Percentiles rank a stretch among this genome's conserved stretches.
Conservation (phyloP, 2,888 invertebrate species). For the Chaitophorus viminalis region DNA sequence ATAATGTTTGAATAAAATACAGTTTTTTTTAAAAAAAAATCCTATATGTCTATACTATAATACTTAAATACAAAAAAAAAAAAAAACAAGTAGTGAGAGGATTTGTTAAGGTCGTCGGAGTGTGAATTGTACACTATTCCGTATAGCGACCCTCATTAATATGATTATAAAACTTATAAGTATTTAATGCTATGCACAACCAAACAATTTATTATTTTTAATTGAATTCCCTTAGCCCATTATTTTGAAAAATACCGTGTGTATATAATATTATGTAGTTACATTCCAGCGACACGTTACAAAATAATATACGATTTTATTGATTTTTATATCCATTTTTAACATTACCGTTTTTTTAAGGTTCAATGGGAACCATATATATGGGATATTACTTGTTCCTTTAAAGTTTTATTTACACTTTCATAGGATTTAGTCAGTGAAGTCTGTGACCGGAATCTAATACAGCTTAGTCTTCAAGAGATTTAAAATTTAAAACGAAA, state of each 20-base stretch:
- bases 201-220: background rate
- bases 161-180: too few relatives aligned
- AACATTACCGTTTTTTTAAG: background rate
- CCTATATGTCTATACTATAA: too few relatives aligned
- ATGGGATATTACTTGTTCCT: constrained; percentile 1
- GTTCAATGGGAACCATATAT: background rate
- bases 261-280: too few relatives aligned
- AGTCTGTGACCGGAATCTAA: constrained; percentile 30
- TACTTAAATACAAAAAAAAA: background rate
- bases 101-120: background rate
- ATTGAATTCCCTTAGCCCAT: background rate
- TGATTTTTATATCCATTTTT: background rate
- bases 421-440: background rate
- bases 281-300: background rate
- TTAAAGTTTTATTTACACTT: constrained; percentile 43
- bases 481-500: constrained; percentile 41
- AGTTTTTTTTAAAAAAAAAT: too few relatives aligned
- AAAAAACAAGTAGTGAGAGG: background rate
- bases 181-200: too few relatives aligned
- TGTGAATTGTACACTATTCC: background rate
- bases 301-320: background rate
- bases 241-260: background rate
- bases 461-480: background rate
- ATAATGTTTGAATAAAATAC: background rate
- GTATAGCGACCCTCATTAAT: too few relatives aligned